Evolutionary conservation across 2,113 vertebrate species (phyloP).

Genomic region (Zootoca vivipara): DNA sequence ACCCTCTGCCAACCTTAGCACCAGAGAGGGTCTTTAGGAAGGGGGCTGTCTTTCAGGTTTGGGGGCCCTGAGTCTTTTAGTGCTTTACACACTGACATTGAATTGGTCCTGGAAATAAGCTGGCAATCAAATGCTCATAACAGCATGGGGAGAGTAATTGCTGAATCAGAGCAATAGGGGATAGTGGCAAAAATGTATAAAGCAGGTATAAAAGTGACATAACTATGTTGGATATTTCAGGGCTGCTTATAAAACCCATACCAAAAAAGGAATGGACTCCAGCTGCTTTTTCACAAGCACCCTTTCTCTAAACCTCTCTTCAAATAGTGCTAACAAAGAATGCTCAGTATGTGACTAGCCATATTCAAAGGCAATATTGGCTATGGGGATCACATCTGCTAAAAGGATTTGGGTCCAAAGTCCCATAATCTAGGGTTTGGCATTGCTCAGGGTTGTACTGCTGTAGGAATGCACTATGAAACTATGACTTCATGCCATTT

Average conservation of each 20-base stretch:
- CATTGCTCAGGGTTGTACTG: constrained; percentile 6
- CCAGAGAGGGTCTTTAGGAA: too few relatives aligned
- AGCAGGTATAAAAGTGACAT: rapidly evolving
- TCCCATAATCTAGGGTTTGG: neutral
- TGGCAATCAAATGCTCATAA: too few relatives aligned
- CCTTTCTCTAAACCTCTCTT: rapidly evolving
- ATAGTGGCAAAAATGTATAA: neutral
- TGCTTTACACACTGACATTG: too few relatives aligned
- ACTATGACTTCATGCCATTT: neutral
- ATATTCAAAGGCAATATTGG: neutral
- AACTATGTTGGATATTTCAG: neutral
- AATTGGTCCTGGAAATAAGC: too few relatives aligned
- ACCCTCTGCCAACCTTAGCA: too few relatives aligned
- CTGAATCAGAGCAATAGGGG: neutral
- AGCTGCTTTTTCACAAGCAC: rapidly evolving
- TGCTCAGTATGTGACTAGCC: neutral
- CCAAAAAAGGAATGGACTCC: rapidly evolving
- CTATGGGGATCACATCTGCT: neutral
- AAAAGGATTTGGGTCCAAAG: neutral
- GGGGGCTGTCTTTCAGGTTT: too few relatives aligned
- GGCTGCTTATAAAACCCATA: rapidly evolving
- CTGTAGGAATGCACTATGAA: rapidly evolving
- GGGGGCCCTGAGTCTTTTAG: too few relatives aligned
- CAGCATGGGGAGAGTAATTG: too few relatives aligned
- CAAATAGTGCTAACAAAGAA: neutral